Evolutionary conservation across 2,797 vertebrate genomes (phyloP).

Genomic region (Perodicticus potto): DNA sequence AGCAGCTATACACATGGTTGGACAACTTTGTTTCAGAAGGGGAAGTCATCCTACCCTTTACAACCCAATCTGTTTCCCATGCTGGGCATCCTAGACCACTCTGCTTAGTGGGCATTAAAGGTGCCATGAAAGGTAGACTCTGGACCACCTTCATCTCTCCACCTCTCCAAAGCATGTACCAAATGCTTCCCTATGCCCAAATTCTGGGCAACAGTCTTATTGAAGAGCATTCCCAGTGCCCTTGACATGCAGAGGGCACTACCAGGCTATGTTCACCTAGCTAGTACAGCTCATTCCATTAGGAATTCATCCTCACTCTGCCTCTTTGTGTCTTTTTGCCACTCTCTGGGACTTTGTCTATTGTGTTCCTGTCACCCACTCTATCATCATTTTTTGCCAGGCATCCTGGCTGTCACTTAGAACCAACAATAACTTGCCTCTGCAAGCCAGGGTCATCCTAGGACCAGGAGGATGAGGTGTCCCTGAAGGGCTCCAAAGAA

Average conservation of each 20-base stretch:
- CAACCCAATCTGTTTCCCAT: background rate
- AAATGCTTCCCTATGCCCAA: constrained; percentile 50
- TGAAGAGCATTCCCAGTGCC: constrained; percentile 64
- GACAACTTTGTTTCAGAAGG: constrained; percentile 56
- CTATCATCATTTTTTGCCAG: constrained; percentile 71
- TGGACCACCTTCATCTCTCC: constrained; percentile 46
- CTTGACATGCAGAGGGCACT: constrained; percentile 38
- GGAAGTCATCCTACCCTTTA: constrained; percentile 56
- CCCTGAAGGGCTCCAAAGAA: constrained; percentile 59
- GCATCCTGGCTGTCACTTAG: constrained; percentile 60
- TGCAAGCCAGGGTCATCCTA: constrained; percentile 60
- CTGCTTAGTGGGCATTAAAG: constrained; percentile 52
- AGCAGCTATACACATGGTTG: constrained; percentile 3
- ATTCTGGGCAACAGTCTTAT: constrained; percentile 63
- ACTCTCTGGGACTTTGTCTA: constrained; percentile 61
- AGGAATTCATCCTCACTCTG: constrained; percentile 54
- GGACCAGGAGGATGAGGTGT: constrained; percentile 64
- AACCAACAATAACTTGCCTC: constrained; percentile 70
- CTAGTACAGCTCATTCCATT: constrained; percentile 60
- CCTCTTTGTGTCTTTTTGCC: constrained; percentile 57
- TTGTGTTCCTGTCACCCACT: constrained; percentile 61
- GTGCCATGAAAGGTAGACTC: constrained; percentile 57
- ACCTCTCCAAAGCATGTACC: constrained; percentile 56
- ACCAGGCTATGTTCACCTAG: constrained; percentile 12
- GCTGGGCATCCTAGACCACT: constrained; percentile 50